Evolutionary conservation across 2,888 invertebrate genomes (phyloP), one percentile per base, ranked within the genome.

Genomic region (Hylaea fasciaria): DNA sequence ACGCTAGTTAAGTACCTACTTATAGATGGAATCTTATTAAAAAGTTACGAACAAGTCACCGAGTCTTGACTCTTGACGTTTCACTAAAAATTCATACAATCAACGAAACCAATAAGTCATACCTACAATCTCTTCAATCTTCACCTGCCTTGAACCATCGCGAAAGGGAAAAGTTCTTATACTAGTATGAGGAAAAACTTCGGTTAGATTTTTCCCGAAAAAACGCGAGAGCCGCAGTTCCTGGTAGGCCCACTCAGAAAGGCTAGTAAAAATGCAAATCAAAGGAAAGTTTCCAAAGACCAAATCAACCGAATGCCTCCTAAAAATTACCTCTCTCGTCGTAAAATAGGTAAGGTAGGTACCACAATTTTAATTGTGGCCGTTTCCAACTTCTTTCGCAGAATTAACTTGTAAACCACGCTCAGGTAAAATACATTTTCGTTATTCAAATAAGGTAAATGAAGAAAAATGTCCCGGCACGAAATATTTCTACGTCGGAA

Each of bases 361-460:
- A 62, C 44, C 55, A 64, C 57, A 64, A 64, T 64, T 62, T 64
- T 71, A 65, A 66, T 63, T 62, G 57, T 46, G 37, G n/a, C 44
- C 53, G 53, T 65, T 66, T 37, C 65, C 47, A 63, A 59, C 59
- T 65, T 65, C 56, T 65, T 64, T 63, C 64, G 45, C 63, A 39
- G 65, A 70, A 70, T 73, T 68, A 67, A 70, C 68, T 68, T 68
- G 66, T 70, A 67, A 70, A 66, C 67, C 57, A 64, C 62, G 63
- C 65, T 45, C 47, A 64, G 62, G 64, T 62, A 57, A 66, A 67
- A 62, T 66, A 71, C 61, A 64, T 68, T 68, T 65, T 58, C 66
- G 58, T 68, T 70, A 68, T 69, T 68, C 62, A 67, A 70, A 65
- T 72, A 62, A 66, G 62, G 65, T 59, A 54, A 66, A 68, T 64